phyloP scores from a whole-genome alignment of 2,113 vertebrate species.

The Cyanoderma ruficeps region DNA sequence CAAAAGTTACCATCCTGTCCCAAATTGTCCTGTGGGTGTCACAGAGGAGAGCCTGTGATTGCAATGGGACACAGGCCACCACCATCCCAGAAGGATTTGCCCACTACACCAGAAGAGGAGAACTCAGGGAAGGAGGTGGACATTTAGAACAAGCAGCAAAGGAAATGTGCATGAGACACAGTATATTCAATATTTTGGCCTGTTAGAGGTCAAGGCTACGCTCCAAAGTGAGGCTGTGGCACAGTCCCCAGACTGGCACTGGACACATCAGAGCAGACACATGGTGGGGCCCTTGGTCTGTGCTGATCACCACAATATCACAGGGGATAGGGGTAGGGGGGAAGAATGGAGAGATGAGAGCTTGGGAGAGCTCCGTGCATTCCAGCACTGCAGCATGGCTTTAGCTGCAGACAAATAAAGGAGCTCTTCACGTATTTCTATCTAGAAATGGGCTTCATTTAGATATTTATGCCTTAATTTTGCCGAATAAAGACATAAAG shows the following conservation, averaged over 20 bases:
- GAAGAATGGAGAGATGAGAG: fast-evolving
- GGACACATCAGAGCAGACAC: not conserved
- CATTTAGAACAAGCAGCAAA: not conserved
- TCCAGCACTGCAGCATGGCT: not conserved
- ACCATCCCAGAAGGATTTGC: not conserved
- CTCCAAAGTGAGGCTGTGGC: not conserved
- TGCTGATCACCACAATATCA: not conserved
- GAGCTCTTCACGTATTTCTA: not conserved
- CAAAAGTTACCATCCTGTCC: not conserved
- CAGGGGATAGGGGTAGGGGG: not conserved
- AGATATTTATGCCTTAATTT: not conserved
- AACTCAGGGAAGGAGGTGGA: fast-evolving
- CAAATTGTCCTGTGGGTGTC: not conserved
- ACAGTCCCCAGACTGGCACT: not conserved
- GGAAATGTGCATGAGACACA: fast-evolving
- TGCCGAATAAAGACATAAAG: not conserved
- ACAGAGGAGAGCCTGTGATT: not conserved
- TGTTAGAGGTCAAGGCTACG: not conserved
- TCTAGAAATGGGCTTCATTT: not conserved
- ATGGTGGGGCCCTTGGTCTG: conserved; percentile 9
- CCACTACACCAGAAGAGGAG: not conserved
- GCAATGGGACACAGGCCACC: not conserved
- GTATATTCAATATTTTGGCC: fast-evolving
- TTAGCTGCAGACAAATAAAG: not conserved
- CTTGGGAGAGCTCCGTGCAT: fast-evolving